Evolutionary conservation across 2,797 vertebrate species (phyloP).

Genomic region (Saxicola maurus): DNA sequence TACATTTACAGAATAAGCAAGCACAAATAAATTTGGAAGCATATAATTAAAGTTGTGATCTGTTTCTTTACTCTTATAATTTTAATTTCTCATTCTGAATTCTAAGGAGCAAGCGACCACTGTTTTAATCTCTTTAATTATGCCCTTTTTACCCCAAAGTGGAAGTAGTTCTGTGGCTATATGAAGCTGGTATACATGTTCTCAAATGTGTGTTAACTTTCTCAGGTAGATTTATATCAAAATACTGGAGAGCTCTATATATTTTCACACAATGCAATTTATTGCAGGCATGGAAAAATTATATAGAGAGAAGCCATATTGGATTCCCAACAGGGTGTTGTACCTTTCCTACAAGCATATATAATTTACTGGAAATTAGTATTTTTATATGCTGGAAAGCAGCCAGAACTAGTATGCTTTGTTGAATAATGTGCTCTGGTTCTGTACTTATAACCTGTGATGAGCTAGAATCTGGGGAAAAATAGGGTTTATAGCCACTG

Average conservation of each 20-base stretch:
- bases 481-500: not conserved
- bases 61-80: not conserved
- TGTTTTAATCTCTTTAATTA: not conserved
- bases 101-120: not conserved
- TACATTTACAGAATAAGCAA: not conserved
- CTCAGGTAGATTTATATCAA: not conserved
- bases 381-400: not conserved
- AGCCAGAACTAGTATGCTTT: not conserved
- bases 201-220: not conserved
- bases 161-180: not conserved
- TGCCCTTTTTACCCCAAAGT: not conserved
- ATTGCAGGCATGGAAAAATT: not conserved
- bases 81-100: not conserved
- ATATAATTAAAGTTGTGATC: not conserved
- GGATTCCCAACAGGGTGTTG: not conserved
- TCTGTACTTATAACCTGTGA: not conserved
- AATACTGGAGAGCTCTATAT: not conserved
- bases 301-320: not conserved
- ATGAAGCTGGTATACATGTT: not conserved
- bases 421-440: not conserved
- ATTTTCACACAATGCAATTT: not conserved
- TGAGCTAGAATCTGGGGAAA: not conserved
- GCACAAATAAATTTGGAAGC: not conserved
- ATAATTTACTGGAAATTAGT: not conserved
- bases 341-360: not conserved